Evolutionary conservation across 2,888 invertebrate species (phyloP), one percentile per base, ranked within the genome.

Genomic region (Cerastis rubricosa): DNA sequence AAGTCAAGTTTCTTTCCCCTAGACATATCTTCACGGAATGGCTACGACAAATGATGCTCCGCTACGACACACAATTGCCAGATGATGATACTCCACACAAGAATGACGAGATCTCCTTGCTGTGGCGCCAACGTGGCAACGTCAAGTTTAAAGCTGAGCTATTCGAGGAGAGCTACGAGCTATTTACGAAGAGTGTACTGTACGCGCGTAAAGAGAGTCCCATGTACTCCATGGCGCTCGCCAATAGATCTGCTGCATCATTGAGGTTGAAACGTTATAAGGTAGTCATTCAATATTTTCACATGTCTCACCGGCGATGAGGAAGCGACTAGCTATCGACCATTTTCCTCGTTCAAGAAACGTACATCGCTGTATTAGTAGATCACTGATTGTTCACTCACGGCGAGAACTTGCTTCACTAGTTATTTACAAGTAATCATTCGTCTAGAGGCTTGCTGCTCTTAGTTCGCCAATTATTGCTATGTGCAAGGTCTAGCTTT

Each of bases 231-330:
- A 90, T 98, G 68, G 98, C 98, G 0, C 93, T 98, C 72, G 98
- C 97, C 0, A 98, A 98, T 88, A 96, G 98, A 91, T 98, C 98
- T 19, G 98, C 98, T 29, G 97, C 97, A 14, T 94, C 97, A 65
- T 96, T 97, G 88, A 96, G 97, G 85, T 90, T 98, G 90, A 96
- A 97, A 76, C 95, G 96, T 88, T 98, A 96, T 92, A 90, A 97
- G 95, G 98, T 98, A 92, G 89, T 22, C 12, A 14, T 29, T 17
- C 14, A 17, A 25, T 3, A 25, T 29, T 29, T 43, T 43, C 40
- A n/a, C 12, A 25, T 43, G n/a, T 64, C 45, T n/a, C 43, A 17
- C n/a, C 17, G 43, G 17, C 64, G 64, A 64, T 25, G n/a, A 25
- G 4, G n/a, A 17, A n/a, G 43, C 43, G 43, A n/a, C 40, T 64